Conservation (phyloP, 2,113 vertebrate genomes). For the Elachura formosa region DNA sequence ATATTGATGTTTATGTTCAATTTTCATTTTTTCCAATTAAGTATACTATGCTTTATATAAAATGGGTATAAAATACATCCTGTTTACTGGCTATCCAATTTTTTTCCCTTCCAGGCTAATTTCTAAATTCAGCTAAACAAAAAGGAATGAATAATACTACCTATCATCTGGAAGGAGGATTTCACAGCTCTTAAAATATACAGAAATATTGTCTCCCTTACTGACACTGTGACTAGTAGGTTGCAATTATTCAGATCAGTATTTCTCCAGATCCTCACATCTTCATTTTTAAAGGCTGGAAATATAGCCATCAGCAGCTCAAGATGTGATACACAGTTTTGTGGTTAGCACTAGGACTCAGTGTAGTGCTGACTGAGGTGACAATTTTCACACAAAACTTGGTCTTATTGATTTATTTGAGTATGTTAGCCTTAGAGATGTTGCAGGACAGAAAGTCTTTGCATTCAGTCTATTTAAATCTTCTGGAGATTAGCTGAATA, state of each 20-base stretch:
- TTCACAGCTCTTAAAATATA: slow-evolving; percentile 17
- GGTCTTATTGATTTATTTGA: neutral
- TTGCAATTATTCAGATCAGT: slow-evolving; percentile 9
- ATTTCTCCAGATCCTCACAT: neutral
- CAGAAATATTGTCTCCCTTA: neutral
- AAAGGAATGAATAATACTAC: neutral
- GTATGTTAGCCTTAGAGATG: neutral
- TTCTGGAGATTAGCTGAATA: neutral
- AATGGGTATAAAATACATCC: slow-evolving; percentile 37
- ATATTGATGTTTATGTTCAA: slow-evolving; percentile 45
- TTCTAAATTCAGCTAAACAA: slow-evolving; percentile 37
- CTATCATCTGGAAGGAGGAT: neutral
- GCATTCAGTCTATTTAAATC: neutral
- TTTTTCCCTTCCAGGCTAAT: neutral
- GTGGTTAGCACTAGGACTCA: neutral
- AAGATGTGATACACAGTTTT: neutral
- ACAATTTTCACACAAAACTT: neutral
- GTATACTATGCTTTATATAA: neutral
- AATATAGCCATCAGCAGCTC: neutral
- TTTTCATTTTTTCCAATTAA: slow-evolving; percentile 55
- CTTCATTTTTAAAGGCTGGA: neutral
- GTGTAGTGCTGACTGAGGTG: neutral
- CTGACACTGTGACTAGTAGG: neutral
- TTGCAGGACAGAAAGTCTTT: neutral
- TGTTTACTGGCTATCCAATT: neutral